Evolutionary conservation across 2,797 vertebrate genomes (phyloP).

Genomic region (Falco berigora): DNA sequence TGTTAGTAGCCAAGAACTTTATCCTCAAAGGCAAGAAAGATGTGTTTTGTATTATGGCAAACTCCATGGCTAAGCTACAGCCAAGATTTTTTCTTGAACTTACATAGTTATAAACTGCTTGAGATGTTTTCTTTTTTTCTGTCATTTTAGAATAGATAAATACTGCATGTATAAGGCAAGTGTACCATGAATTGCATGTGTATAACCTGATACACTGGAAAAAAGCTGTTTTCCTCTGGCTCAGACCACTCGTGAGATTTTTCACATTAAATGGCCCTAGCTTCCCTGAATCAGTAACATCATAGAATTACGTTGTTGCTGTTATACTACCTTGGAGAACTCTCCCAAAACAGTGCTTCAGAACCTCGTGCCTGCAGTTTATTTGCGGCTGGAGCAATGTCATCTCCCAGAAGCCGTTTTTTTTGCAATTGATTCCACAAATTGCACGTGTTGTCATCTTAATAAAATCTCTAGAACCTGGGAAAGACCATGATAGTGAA

Average conservation of each 20-base stretch:
- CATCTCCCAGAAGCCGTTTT: background rate
- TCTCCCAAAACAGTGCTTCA: background rate
- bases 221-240: background rate
- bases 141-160: background rate
- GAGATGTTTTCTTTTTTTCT: background rate
- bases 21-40: background rate
- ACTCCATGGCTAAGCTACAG: background rate
- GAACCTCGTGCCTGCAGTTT: background rate
- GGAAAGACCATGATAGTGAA: background rate
- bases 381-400: background rate
- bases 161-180: fast-evolving
- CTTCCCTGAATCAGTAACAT: background rate
- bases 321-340: background rate
- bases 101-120: background rate
- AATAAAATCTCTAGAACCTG: background rate
- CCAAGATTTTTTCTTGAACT: background rate
- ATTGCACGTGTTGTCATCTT: fast-evolving
- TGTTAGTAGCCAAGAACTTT: background rate
- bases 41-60: background rate
- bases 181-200: background rate
- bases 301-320: fast-evolving
- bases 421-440: background rate
- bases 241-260: background rate
- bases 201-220: background rate
- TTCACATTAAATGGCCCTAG: background rate